Conservation (phyloP, 2,888 invertebrate genomes). For the Leptarthrus brevirostris region DNA sequence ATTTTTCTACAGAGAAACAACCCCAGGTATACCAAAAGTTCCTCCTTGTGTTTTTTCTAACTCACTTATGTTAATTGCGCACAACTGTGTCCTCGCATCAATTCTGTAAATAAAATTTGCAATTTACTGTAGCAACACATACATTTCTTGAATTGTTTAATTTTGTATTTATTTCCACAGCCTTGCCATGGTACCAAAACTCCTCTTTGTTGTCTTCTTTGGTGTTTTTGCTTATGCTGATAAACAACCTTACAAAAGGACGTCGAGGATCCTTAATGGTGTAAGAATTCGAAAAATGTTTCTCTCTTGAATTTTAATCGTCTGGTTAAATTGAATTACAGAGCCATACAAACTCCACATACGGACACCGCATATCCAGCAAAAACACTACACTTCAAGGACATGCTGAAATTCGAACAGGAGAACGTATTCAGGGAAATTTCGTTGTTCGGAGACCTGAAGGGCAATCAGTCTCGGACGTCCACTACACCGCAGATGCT, state of each 20-base stretch:
- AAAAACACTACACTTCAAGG: too few species aligned
- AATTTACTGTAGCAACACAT: too few species aligned
- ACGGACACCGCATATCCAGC: too few species aligned
- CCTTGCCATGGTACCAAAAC: slow-evolving; percentile 2
- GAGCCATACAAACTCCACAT: slow-evolving; percentile 70
- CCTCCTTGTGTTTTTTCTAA: too few species aligned
- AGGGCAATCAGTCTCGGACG: slow-evolving; percentile 68
- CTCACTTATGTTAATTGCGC: too few species aligned
- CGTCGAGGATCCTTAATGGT: neutral
- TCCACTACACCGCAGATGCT: slow-evolving; percentile 73
- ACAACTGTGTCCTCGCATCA: too few species aligned
- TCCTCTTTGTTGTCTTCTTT: neutral
- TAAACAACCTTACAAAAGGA: neutral
- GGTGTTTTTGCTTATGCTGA: neutral
- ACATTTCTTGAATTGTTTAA: too few species aligned
- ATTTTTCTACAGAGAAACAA: too few species aligned
- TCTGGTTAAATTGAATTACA: slow-evolving; percentile 55
- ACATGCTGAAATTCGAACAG: slow-evolving; percentile 67
- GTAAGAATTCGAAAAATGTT: slow-evolving; percentile 5
- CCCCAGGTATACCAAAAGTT: too few species aligned
- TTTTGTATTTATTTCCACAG: neutral
- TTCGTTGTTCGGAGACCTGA: slow-evolving; percentile 63
- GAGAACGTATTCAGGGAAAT: slow-evolving; percentile 67
- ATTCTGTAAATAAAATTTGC: too few species aligned
- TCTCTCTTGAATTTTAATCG: slow-evolving; percentile 4